Conservation (phyloP, 2,797 vertebrate genomes). For the Lepus oiostolus region DNA sequence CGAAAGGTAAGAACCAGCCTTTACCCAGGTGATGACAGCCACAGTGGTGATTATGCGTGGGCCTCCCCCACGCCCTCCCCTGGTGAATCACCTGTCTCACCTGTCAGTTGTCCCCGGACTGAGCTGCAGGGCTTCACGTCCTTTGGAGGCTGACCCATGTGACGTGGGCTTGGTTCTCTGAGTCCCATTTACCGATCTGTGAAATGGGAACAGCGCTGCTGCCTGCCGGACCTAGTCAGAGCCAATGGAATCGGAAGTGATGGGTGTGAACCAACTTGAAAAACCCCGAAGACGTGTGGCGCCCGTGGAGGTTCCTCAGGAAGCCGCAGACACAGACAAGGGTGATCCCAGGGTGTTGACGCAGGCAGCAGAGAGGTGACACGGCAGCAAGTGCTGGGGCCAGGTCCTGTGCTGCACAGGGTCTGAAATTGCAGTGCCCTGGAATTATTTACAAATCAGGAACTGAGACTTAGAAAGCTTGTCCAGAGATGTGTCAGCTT, state of each 20-base stretch:
- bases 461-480: background rate
- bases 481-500: background rate
- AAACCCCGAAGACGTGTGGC: background rate
- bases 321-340: background rate
- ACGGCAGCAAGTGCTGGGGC: background rate
- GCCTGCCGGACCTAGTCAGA: background rate
- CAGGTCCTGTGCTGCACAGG: background rate
- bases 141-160: background rate
- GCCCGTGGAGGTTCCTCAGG: background rate
- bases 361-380: too few species aligned
- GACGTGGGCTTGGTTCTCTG: background rate
- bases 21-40: conserved; percentile 55
- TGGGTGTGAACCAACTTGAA: background rate
- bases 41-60: background rate
- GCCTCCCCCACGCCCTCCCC: background rate
- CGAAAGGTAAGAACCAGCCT: conserved; percentile 49
- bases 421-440: background rate
- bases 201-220: background rate
- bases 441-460: background rate
- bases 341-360: too few species aligned
- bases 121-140: background rate
- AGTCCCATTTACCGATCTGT: background rate
- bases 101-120: background rate
- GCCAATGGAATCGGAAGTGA: background rate
- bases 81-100: conserved; percentile 51